Conservation (phyloP, 2,797 vertebrate genomes). For the Darevskia nairensis region DNA sequence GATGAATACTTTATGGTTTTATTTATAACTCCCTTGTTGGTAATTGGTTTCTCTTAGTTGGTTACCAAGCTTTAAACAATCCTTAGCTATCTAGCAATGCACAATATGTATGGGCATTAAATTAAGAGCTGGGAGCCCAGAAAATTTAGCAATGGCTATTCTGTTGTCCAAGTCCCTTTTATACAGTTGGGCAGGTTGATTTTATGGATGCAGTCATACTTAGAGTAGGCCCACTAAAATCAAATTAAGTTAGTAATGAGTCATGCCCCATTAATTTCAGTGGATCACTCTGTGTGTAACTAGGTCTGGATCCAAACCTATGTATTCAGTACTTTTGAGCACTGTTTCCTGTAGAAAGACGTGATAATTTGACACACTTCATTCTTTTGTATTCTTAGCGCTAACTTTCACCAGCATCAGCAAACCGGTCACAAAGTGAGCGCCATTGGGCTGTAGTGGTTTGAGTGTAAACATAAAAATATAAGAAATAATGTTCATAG, state of each 20-base stretch:
- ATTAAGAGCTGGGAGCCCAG: constrained; percentile 27
- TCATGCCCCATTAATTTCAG: neutral
- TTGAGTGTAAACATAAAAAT: too few relatives aligned
- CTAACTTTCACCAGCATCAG: neutral
- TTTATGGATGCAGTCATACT: neutral
- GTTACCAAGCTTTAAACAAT: constrained; percentile 55
- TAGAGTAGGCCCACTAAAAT: neutral
- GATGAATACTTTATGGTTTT: constrained; percentile 68
- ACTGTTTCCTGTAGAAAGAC: constrained; percentile 1
- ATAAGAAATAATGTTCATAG: neutral
- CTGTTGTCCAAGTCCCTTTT: constrained; percentile 34
- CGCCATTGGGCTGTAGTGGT: too few relatives aligned
- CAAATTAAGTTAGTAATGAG: neutral
- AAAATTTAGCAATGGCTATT: neutral
- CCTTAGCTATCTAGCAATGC: constrained; percentile 54
- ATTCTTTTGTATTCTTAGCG: neutral
- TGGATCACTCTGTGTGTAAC: neutral
- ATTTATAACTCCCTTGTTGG: constrained; percentile 53
- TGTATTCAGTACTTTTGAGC: neutral
- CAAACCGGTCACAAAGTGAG: neutral
- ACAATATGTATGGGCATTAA: constrained; percentile 33
- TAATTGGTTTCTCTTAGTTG: constrained; percentile 61
- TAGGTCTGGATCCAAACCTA: neutral
- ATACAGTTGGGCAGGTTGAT: neutral
- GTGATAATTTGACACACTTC: neutral